Evolutionary conservation across 2,797 vertebrate species (phyloP), one percentile per base, ranked within the genome.

Genomic region (Anguilla obscura): DNA sequence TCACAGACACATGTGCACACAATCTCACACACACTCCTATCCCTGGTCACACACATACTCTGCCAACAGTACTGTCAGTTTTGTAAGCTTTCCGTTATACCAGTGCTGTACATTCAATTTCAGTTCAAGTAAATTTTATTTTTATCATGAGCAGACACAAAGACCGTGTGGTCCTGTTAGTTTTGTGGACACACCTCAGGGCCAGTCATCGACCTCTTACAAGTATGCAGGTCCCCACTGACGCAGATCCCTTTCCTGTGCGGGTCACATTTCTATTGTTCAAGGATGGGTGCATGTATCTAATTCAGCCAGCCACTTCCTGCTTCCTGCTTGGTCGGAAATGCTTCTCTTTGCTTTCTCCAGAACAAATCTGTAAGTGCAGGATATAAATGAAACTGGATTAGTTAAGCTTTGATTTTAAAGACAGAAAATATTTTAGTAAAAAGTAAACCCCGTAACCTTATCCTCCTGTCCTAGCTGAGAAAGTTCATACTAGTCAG

Each of bases 191-290:
- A 86, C 76, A 71, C 74, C 91, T 76, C 84, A 58, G 69, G 87
- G 87, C 88, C 91, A 89, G 90, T 58, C 36, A 84, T 86, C 91
- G 88, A 89, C 89, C 90, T 89, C 36, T 90, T 91, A 87, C 88
- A 90, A 92, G 89, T 91, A 87, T 88, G 91, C 83, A 93, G 92
- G 45, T 94, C 93, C 93, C 93, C 92, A 89, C 94, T 97, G 96
- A 97, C 97, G 96, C 95, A 97, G 92, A 94, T 97, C 96, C 97
- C 91, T 91, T 96, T 97, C 96, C 96, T 94, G 92, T 94, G 90
- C 80, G 85, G 92, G 92, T 92, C 94, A 94, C 95, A 92, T 92
- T 91, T 91, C 92, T 90, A 97, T 97, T 97, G 97, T 97, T 97
- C 93, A 48, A 79, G 74, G 92, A 92, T 92, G 4, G 87, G 45